Evolutionary conservation across 2,888 invertebrate species (phyloP), one percentile per base, ranked within the genome.

Genomic region (Leucoptera coffeella): DNA sequence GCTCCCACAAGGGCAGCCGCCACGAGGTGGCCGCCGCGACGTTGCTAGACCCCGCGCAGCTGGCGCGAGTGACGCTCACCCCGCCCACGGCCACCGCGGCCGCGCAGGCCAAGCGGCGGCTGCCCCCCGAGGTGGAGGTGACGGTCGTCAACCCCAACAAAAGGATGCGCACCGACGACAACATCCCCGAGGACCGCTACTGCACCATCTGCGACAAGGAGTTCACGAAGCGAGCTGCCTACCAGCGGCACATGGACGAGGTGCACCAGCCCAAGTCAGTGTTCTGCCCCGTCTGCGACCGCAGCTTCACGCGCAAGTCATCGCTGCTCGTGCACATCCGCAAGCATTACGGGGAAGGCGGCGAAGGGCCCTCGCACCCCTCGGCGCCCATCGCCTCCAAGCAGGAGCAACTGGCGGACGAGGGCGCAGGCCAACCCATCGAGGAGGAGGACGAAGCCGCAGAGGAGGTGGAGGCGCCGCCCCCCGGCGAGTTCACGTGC

Each of bases 301-400:
- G 75, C 36, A 69, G 73, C 28, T 80, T 81, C 40, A 77, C 78
- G 2, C 65, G 76, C 19, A 74, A 75, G 41, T 78, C 79, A 4
- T 75, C 78, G 0, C 47, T 82, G 14, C 73, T 77, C 17, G 74
- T 76, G 23, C 82, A 82, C 40, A 74, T 80, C 49, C 74, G 75
- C 39, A 64, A 74, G 35, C 77, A 78, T 37, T 75, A 76, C 41
- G 64, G 61, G 14, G 45, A 22, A 6, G 41, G 65, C 12, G 62
- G 59, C 3, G 52, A 61, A 30, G 53, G 57, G 2, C 50, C 54
- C 34, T 52, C 60, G 1, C 37, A 49, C 2, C 41, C 46, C 5
- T 33, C 39, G 1, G 48, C 40, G 5, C n/a, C n/a, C n/a, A 17
- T 9, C 9, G 17, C 6, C 9, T 6, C 9, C 6, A 9, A 7